These are phyloP conservation scores for Ernsta delagoae DNA, from an alignment of 2,888 invertebrate genomes.

Conservation along the genomic window DNA sequence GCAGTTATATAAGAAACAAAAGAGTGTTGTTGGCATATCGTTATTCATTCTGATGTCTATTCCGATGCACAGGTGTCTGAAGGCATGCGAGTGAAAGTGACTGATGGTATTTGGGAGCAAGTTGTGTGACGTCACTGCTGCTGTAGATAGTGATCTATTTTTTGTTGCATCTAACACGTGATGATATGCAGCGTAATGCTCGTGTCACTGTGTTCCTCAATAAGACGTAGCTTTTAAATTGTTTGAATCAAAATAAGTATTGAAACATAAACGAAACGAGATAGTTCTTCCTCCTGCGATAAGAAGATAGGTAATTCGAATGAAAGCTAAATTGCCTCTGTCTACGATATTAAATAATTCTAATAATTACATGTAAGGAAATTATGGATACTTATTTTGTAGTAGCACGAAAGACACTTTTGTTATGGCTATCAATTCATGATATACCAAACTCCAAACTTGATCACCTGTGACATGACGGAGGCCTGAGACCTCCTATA, in stretches of 20 bases:
- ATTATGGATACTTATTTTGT: too few species aligned
- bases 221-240: neutral
- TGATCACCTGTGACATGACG: too few species aligned
- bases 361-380: too few species aligned
- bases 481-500: too few species aligned
- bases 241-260: too few species aligned
- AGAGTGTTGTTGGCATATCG: conserved; percentile 44
- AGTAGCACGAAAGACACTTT: too few species aligned
- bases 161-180: conserved; percentile 28
- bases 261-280: too few species aligned
- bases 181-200: conserved; percentile 22
- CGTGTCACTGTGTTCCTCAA: neutral
- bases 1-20: conserved; percentile 46
- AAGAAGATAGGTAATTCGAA: too few species aligned
- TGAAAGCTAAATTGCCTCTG: conserved; percentile 1
- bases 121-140: conserved; percentile 65
- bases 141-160: conserved; percentile 38
- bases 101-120: conserved; percentile 71
- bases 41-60: conserved; percentile 39
- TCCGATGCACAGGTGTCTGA: conserved; percentile 33
- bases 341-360: neutral
- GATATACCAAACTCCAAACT: too few species aligned
- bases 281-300: too few species aligned
- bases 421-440: too few species aligned
- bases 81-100: conserved; percentile 78